Base-by-base conservation (phyloP, 2,888 invertebrate species). In the Ichneumoninae sp. region DNA sequence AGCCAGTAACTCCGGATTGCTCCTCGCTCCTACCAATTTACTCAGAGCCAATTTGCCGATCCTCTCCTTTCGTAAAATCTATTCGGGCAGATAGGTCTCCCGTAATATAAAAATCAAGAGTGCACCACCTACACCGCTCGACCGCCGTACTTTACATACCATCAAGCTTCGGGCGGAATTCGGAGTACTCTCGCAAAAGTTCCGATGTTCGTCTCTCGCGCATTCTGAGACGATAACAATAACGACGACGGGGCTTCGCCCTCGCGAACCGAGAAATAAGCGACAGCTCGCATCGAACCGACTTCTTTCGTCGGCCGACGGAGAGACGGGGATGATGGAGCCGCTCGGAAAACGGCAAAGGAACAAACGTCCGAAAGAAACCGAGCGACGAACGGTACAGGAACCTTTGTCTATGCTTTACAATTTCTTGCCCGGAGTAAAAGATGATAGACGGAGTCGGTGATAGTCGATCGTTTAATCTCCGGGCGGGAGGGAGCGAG, bases 391-490 rank as follows among this genome's bases (percentile, higher is more conserved):
- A n/a, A 71, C 36, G 30, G 52, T 50, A 62, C 22, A 44, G 68
- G 50, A 54, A 57, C 8, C 62, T 33, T 74, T 47, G 47, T 5
- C 33, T 65, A 33, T 47, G 36, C 74, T 33, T 52, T 52, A 57
- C 36, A 65, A 65, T 66, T 83, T 74, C 40, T 76, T 30, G 68
- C 40, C 22, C 36, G 50, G 33, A 66, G 54, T 74, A 36, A 66
- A 60, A 74, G 78, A 70, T 47, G 75, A 83, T 52, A 74, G 30
- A 50, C 54, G 30, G 82, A 75, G 65, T 85, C 40, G 33, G n/a
- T 65, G 78, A 80, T 75, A 84, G 82, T 80, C 71, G 80, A 87
- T 84, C 78, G 78, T 80, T 87, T 87, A 87, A 87, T 87, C 84
- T 86, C 65, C 52, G 60, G 33, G 69, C 65, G 50, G 71, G 78